Evolutionary conservation across 2,113 vertebrate species (phyloP).

Genomic region (Bombycilla garrulus): DNA sequence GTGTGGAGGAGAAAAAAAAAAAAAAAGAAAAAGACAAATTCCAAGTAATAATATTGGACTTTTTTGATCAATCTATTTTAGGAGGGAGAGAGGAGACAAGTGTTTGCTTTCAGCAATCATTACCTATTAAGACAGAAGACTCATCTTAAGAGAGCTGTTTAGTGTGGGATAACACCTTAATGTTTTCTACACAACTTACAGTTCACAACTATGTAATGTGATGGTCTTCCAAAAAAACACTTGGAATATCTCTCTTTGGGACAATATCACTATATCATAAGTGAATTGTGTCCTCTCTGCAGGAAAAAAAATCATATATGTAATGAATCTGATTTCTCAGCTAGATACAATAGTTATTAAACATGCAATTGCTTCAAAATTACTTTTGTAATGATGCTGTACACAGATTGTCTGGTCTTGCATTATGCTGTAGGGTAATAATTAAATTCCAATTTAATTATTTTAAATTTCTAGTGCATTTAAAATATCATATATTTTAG

Average conservation of each 20-base stretch:
- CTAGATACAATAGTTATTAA: neutral
- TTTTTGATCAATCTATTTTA: neutral
- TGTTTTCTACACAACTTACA: neutral
- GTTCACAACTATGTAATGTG: neutral
- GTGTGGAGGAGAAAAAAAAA: rapidly evolving
- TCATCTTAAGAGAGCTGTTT: neutral
- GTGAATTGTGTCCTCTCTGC: neutral
- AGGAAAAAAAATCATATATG: neutral
- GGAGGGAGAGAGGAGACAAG: neutral
- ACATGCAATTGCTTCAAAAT: neutral
- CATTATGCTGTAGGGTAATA: neutral
- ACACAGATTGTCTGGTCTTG: neutral
- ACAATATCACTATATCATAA: neutral
- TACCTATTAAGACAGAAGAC: neutral
- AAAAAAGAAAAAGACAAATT: neutral
- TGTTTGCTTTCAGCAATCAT: neutral
- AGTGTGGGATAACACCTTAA: neutral
- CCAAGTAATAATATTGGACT: neutral
- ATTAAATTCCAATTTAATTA: neutral
- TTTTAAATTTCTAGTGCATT: neutral
- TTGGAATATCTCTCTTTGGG: neutral
- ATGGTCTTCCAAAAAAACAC: neutral
- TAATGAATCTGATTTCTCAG: neutral
- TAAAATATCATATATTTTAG: neutral
- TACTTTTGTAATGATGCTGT: neutral